phyloP scores from a whole-genome alignment of 2,888 invertebrate species.

The Rotaria socialis region DNA sequence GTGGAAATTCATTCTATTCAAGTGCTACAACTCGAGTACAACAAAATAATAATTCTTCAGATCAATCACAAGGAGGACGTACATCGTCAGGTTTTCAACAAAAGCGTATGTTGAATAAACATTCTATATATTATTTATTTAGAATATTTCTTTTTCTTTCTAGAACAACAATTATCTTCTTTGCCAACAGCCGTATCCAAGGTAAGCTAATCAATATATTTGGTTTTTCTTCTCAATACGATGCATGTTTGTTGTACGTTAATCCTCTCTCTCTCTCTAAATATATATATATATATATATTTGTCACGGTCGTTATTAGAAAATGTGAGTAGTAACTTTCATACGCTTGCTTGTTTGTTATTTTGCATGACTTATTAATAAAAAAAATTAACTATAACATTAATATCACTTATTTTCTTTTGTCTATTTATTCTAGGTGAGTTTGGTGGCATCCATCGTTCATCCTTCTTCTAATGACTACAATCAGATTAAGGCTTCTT shows the following conservation, averaged over 20 bases:
- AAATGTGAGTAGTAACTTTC: background rate
- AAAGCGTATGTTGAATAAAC: background rate
- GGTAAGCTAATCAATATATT: background rate
- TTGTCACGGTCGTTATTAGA: background rate
- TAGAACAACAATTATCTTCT: background rate
- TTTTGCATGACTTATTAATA: background rate
- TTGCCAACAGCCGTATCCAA: background rate
- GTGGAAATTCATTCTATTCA: slow-evolving; percentile 9
- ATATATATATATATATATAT: too few relatives aligned
- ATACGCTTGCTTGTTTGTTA: background rate
- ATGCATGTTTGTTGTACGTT: background rate
- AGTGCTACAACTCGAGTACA: background rate
- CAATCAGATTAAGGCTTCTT: background rate
- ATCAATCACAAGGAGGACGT: background rate
- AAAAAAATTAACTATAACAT: background rate
- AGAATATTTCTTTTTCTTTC: background rate
- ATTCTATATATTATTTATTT: background rate
- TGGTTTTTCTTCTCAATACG: background rate
- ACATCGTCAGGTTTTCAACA: background rate
- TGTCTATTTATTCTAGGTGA: background rate
- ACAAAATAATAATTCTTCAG: background rate
- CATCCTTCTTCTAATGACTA: slow-evolving; percentile 11
- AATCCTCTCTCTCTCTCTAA: background rate
- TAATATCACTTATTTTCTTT: background rate
- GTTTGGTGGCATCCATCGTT: background rate